Conservation (phyloP, 1,140 invertebrate species). For the Drosophila ohnishii region DNA sequence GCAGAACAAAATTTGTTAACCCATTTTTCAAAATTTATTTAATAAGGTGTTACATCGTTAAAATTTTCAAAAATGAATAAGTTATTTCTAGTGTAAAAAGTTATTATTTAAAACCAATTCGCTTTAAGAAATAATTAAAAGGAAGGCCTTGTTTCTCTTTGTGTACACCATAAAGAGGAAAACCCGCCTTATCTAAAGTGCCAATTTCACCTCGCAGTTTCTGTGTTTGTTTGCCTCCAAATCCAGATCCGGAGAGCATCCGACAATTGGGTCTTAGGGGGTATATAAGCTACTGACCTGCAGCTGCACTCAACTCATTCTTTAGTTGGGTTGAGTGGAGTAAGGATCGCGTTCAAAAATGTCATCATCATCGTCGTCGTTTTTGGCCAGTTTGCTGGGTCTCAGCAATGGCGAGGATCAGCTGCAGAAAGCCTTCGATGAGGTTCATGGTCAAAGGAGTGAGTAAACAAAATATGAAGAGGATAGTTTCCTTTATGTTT, state of each 20-base stretch:
- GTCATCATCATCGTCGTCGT: conserved; percentile 39
- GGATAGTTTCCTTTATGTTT: not conserved
- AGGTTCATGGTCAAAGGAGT: conserved; percentile 8
- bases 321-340: conserved; percentile 1
- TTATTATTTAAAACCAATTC: not conserved
- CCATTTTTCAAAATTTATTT: no score
- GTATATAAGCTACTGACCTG: conserved; percentile 29
- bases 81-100: not conserved
- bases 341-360: conserved; percentile 12
- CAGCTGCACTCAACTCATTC: conserved; percentile 26
- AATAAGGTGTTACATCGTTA: no score
- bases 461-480: not conserved
- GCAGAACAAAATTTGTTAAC: no score
- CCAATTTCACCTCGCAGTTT: conserved; percentile 10
- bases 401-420: conserved; percentile 42
- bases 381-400: conserved; percentile 53
- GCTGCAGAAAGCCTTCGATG: conserved; percentile 5
- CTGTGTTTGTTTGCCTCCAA: conserved; percentile 26
- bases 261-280: not conserved
- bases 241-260: conserved; percentile 34
- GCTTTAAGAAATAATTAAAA: not conserved
- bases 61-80: no score
- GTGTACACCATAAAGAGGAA: conserved; percentile 7
- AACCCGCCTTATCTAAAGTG: conserved; percentile 43
- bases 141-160: not conserved